A percentile compares a stretch with the other conserved stretches of the same genome.
These are phyloP conservation scores for Pseudopipra pipra DNA, from an alignment of 2,113 vertebrate genomes.

Conservation along the genomic window DNA sequence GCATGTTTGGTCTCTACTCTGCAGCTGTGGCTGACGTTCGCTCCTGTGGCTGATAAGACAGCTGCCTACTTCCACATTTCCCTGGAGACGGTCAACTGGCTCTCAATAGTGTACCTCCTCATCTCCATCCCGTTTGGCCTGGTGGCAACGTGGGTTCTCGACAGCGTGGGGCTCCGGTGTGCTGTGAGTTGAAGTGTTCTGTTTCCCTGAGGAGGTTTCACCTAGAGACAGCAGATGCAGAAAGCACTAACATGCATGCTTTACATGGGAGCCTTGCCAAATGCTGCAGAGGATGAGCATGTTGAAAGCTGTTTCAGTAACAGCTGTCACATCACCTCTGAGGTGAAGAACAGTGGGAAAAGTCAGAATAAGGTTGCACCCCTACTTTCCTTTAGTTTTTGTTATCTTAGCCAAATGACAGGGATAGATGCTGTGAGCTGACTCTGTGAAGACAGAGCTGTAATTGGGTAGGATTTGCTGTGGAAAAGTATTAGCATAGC, in stretches of 20 bases:
- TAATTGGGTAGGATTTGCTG: background rate
- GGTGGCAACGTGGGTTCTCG: conserved; percentile 88
- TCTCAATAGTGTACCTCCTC: conserved; percentile 87
- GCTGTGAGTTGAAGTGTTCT: conserved; percentile 75
- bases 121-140: conserved; percentile 85
- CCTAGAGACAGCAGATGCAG: background rate
- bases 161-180: conserved; percentile 83
- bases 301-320: background rate
- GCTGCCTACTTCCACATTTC: conserved; percentile 75
- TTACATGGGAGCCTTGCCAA: background rate
- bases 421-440: background rate
- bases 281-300: background rate
- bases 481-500: background rate
- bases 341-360: background rate
- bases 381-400: background rate
- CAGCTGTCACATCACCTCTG: background rate
- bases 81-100: conserved; percentile 83
- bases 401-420: background rate
- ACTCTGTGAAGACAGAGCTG: background rate
- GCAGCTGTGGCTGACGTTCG: conserved; percentile 93
- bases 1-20: background rate
- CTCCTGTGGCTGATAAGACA: conserved; percentile 85
- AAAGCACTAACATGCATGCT: background rate
- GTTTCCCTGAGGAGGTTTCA: background rate
- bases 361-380: background rate